Conservation (phyloP, 1,140 invertebrate genomes). For the Eupeodes corollae region DNA sequence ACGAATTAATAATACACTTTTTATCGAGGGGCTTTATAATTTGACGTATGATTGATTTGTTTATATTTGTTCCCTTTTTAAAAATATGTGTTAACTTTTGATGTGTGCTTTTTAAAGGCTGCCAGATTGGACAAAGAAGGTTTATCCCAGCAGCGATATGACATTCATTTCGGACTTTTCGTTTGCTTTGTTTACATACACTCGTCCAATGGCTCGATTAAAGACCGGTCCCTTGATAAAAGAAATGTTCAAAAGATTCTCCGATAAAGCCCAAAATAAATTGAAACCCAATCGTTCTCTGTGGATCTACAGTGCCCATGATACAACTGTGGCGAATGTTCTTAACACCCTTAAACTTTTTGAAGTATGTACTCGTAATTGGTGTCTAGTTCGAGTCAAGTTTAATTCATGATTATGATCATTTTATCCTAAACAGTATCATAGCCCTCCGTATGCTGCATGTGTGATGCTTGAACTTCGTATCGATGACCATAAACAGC, state of each 20-base stretch:
- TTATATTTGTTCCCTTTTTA: background rate
- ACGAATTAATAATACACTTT: conserved; percentile 54
- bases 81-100: background rate
- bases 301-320: conserved; percentile 69
- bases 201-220: conserved; percentile 41
- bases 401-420: background rate
- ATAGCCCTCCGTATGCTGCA: conserved; percentile 61
- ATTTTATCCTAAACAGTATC: conserved; percentile 20
- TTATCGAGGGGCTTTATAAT: conserved; percentile 60
- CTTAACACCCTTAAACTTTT: conserved; percentile 62
- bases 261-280: conserved; percentile 32
- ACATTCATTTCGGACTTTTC: conserved; percentile 40
- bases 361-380: conserved; percentile 36
- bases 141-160: conserved; percentile 41
- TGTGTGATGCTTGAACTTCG: conserved; percentile 62
- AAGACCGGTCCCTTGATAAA: conserved; percentile 54
- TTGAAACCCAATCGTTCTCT: conserved; percentile 48
- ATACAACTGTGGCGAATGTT: conserved; percentile 67
- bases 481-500: conserved; percentile 26
- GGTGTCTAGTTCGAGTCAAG: background rate
- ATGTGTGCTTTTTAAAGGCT: conserved; percentile 38
- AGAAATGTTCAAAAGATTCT: conserved; percentile 50
- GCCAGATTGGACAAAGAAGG: conserved; percentile 56
- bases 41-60: conserved; percentile 3
- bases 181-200: conserved; percentile 42